Evolutionary conservation across 2,113 vertebrate species (phyloP), one percentile per base, ranked within the genome.

Genomic region (Triplophysa dalaica): DNA sequence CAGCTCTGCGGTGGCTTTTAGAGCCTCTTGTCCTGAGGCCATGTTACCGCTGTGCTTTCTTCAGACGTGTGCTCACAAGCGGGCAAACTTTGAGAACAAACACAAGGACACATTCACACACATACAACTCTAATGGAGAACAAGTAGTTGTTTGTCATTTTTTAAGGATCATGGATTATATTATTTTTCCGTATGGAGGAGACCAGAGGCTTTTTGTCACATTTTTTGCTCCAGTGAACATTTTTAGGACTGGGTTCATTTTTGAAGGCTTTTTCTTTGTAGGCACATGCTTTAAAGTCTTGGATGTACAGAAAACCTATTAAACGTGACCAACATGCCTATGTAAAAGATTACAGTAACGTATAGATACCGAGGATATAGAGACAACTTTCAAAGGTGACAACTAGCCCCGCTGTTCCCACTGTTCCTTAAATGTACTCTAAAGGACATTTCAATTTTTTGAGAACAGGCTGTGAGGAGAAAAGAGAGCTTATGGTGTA

Each of bases 1-100:
- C 86, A 88, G 89, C 88, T 89, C 82, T 78, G 84, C 33, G 64
- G 66, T 82, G 83, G 87, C 87, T 90, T 88, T 88, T 87, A 89
- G 82, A 69, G 72, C 74, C 81, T 82, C 83, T 88, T 87, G 84
- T 88, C 91, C 87, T 64, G 41, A 82, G 87, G 90, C 90, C 80
- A 83, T 60, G 56, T 6, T 64, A 45, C 58, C 4, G 8, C n/a
- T 17, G 16, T 63, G 58, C 29, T 78, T 70, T 75, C 60, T 68
- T 60, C 41, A 66, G 78, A 48, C 14, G 48, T 21, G 60, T n/a
- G 11, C 80, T 81, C 52, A 64, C 58, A 87, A 38, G 38, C 56
- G 33, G 26, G 21, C 1, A 12, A 29, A 26, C 12, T 52, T 45
- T 29, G 41, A 38, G 58, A 29, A 78, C 29, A 50, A 9, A 38